Conservation (phyloP, 2,113 vertebrate genomes). For the Corythaeola cristata region DNA sequence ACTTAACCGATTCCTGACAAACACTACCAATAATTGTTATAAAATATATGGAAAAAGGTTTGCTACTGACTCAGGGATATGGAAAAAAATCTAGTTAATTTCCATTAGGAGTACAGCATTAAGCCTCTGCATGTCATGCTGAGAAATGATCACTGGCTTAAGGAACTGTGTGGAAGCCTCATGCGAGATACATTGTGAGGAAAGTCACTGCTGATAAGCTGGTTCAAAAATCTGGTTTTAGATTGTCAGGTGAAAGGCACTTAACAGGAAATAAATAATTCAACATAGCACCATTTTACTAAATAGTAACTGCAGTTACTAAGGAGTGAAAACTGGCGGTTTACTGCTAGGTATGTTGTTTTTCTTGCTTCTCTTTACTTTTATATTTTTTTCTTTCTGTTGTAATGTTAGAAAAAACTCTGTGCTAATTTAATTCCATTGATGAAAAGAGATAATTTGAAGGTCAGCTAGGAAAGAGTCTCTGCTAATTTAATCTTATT, state of each 20-base stretch:
- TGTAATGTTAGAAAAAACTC: not conserved
- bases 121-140: not conserved
- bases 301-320: not conserved
- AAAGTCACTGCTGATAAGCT: not conserved
- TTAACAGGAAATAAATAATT: not conserved
- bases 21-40: not conserved
- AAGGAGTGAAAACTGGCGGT: not conserved
- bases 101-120: not conserved
- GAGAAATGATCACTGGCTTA: not conserved
- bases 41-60: not conserved
- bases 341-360: not conserved
- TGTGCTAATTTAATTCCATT: not conserved
- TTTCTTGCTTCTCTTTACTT: not conserved
- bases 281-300: not conserved
- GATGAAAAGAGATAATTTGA: not conserved
- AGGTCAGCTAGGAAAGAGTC: not conserved
- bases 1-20: not conserved
- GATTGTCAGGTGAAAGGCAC: not conserved
- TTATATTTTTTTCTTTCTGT: not conserved
- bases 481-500: not conserved
- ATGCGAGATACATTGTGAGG: fast-evolving
- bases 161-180: not conserved
- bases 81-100: not conserved
- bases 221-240: not conserved
- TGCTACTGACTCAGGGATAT: not conserved